Evolutionary conservation across 2,888 invertebrate species (phyloP), one percentile per base, ranked within the genome.

Genomic region (Acanthacorydalis orientalis): DNA sequence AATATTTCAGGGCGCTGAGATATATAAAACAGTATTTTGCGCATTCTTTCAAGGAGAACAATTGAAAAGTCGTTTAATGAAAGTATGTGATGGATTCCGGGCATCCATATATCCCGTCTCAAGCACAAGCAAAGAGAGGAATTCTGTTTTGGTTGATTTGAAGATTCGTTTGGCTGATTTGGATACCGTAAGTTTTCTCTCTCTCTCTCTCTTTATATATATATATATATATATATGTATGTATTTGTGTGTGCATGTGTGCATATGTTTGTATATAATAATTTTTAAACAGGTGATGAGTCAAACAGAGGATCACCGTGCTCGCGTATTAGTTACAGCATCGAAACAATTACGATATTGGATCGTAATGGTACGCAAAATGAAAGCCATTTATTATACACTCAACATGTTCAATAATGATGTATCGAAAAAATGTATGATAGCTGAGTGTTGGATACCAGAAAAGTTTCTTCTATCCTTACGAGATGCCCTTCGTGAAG

Each of bases 51-150:
- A 92, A 84, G 93, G 92, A 43, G 91, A 92, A 57, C 89, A 91
- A 60, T 70, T 93, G 47, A 91, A 90, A 68, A 78, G 80, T 1
- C 79, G 88, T 53, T 88, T 92, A 51, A 88, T 87, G 71, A 93
- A 93, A 67, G 89, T 93, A 43, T 92, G 91, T 69, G 82, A 87
- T 53, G 92, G 92, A 1, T 93, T 90, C 68, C 85, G 89, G 57
- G 92, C 92, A 2, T 88, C 89, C 4, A 69, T 92, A 51, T 93
- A 93, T 68, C 89, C 90, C 0, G 92, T 92, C 63, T 92, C 93
- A 1, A 90, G 86, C 51, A 83, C 83, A 35, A 80, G 83, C 54
- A 72, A 75, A 12, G 92, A 93, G 60, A 70, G 92, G 35, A 72
- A 83, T 53, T 90, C 92, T 59, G 91, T 92, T 89, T 78, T 88